These are phyloP conservation scores for Lasioglossum baleicum DNA, from an alignment of 1,140 invertebrate genomes.

Conservation along the genomic window DNA sequence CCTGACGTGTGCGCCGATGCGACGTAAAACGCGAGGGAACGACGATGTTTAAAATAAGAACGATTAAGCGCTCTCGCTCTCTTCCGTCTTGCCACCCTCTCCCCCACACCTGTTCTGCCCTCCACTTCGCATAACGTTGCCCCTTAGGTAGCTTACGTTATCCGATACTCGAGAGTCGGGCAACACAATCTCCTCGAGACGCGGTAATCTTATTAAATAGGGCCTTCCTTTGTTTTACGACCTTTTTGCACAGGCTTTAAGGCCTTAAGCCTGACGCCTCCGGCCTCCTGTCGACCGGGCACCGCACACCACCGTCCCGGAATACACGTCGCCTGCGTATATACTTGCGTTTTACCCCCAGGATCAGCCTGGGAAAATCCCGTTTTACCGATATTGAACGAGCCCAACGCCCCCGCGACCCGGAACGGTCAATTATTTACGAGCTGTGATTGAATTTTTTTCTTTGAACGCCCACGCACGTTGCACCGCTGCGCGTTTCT, in stretches of 20 bases:
- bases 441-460: constrained; percentile 46
- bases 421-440: constrained; percentile 53
- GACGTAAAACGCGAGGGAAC: not conserved
- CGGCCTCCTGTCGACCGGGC: constrained; percentile 34
- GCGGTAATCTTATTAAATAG: constrained; percentile 74
- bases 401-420: constrained; percentile 6
- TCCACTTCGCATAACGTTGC: constrained; percentile 29
- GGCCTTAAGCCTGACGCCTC: constrained; percentile 62
- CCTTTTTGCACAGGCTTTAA: constrained; percentile 71
- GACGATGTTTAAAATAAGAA: constrained; percentile 43
- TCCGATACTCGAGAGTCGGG: constrained; percentile 66
- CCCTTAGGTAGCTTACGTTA: constrained; percentile 64
- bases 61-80: constrained; percentile 41
- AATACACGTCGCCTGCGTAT: constrained; percentile 48
- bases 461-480: not conserved
- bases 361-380: constrained; percentile 58
- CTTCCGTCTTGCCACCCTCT: constrained; percentile 19
- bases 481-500: not conserved
- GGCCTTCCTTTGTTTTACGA: constrained; percentile 72
- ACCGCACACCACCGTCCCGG: constrained; percentile 12
- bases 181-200: constrained; percentile 69
- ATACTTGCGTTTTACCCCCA: constrained; percentile 44
- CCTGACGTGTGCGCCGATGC: no score
- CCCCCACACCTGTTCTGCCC: not conserved
- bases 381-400: constrained; percentile 57